Evolutionary conservation across 2,113 vertebrate genomes (phyloP), one percentile per base, ranked within the genome.

Genomic region (Cheirogaleus medius): DNA sequence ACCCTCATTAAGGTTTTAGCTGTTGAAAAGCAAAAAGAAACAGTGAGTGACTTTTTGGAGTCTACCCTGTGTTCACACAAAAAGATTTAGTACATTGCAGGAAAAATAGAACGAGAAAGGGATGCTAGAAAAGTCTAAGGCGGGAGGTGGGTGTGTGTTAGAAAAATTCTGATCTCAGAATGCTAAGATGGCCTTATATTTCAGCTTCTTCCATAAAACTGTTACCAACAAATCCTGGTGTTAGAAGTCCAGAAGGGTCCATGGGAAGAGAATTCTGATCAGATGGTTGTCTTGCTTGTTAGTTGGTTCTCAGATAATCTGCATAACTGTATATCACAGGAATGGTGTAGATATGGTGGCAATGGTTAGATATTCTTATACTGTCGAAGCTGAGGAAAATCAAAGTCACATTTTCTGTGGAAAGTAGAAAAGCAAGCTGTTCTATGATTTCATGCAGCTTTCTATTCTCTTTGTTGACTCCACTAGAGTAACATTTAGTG

Each of bases 401-500:
- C 66, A 37, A 25, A 91, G 66, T 83, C n/a, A 15, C 14, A 80
- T 92, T 81, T 42, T 44, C 49, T 64, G 9, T 94, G 76, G 80
- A 78, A 84, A 60, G n/a, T 64, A 81, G 95, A 84, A 88, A 90
- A 87, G 58, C 76, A 73, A 42, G 82, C 60, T 52, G 73, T 54
- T 44, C 17, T n/a, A 8, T 77, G 71, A 68, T 63, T 97, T 84
- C 73, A 94, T 85, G 77, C 39, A 92, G 60, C 85, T 91, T 90
- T 82, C 76, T 74, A 5, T 81, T 71, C 52, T 77, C 39, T 90
- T 81, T 92, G 44, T 90, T 74, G 84, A 74, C 68, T 94, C 39
- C 9, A 14, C 82, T 83, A 64, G 83, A 95, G 90, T 71, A 97
- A 68, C n/a, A 58, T 87, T 89, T 78, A 68, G 87, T 63, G 71